These are phyloP conservation scores for Polydrusus tereticollis DNA, from an alignment of 2,888 invertebrate genomes.

Conservation along the genomic window DNA sequence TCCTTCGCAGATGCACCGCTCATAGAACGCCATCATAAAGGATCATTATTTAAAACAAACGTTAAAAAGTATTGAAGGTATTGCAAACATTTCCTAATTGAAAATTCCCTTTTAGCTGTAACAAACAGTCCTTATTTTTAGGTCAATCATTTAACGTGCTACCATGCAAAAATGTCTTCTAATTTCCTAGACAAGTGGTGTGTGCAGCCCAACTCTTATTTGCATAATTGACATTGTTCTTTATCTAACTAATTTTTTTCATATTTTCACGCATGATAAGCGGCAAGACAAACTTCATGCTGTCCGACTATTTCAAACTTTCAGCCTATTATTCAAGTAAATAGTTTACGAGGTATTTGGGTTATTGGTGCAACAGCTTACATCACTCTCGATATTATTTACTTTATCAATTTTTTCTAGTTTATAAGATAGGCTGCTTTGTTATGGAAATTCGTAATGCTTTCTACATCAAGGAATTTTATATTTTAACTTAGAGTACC, in stretches of 20 bases:
- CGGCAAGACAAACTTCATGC: not conserved
- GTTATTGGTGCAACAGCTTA: not conserved
- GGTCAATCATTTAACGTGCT: too few relatives aligned
- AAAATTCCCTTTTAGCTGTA: too few relatives aligned
- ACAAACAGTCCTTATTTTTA: too few relatives aligned
- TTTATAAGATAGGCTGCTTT: not conserved
- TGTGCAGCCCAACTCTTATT: not conserved
- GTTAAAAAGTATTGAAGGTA: too few relatives aligned
- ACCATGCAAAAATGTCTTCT: not conserved
- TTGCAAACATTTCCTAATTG: too few relatives aligned
- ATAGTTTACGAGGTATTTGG: not conserved
- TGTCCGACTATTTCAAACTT: not conserved
- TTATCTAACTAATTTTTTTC: not conserved
- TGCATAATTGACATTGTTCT: slow-evolving; percentile 1
- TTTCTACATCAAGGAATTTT: not conserved
- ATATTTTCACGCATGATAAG: slow-evolving; percentile 2
- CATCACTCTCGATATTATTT: not conserved
- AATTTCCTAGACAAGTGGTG: not conserved
- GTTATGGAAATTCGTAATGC: not conserved
- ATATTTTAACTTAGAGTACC: not conserved
- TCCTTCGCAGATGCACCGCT: too few relatives aligned
- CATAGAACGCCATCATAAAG: too few relatives aligned
- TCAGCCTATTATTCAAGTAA: not conserved
- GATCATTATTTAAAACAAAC: too few relatives aligned
- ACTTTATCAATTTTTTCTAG: not conserved